A percentile compares a stretch with the other conserved stretches of the same genome.
Conservation (phyloP, 2,797 vertebrate species). For the Malurus splendens region DNA sequence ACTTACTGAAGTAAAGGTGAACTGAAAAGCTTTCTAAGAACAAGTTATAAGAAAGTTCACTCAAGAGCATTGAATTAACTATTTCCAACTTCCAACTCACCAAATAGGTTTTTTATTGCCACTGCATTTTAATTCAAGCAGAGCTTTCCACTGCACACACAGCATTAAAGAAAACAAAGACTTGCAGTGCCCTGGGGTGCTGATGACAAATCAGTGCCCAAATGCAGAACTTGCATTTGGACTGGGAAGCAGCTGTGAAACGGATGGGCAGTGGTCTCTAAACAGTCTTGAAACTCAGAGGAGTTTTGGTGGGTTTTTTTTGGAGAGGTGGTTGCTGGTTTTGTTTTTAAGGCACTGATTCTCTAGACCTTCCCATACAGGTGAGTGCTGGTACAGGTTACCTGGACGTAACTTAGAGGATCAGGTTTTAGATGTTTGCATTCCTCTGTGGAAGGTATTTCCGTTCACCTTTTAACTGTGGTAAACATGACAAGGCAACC, state of each 20-base stretch:
- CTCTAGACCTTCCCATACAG: neutral
- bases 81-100: neutral
- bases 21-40: constrained; percentile 41
- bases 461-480: constrained; percentile 47
- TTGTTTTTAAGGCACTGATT: neutral
- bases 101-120: neutral
- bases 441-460: constrained; percentile 41
- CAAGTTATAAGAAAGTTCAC: neutral
- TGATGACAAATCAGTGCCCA: neutral
- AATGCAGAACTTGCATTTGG: neutral
- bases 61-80: neutral
- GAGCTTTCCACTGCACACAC: neutral
- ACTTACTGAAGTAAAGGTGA: constrained; percentile 22
- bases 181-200: neutral
- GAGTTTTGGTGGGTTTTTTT: neutral
- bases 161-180: neutral
- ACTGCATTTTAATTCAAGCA: neutral
- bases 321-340: neutral
- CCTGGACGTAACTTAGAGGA: neutral
- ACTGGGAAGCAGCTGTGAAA: neutral
- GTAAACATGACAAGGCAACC: constrained; percentile 17
- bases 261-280: neutral
- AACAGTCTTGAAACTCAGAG: neutral
- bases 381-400: neutral
- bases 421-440: neutral